Conservation (phyloP, 2,113 vertebrate genomes). For the Eurystomus gularis region DNA sequence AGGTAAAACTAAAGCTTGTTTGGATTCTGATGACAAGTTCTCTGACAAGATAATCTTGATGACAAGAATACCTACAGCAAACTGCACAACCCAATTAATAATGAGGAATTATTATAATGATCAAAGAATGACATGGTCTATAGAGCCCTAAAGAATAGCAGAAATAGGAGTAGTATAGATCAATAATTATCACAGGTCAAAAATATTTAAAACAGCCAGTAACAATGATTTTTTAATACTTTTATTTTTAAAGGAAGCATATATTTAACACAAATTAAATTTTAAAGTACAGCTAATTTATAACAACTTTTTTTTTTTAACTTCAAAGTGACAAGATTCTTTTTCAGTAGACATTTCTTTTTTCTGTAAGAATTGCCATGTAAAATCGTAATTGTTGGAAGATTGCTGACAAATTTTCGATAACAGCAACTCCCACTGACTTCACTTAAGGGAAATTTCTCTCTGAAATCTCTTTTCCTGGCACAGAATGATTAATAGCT, state of each 20-base stretch:
- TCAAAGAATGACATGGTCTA: neutral
- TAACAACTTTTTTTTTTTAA: neutral
- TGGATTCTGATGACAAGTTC: neutral
- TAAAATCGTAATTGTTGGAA: slow-evolving; percentile 15
- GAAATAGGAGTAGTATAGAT: neutral
- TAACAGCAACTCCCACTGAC: slow-evolving; percentile 1
- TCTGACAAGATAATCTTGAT: neutral
- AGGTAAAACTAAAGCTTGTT: neutral
- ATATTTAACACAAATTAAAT: neutral
- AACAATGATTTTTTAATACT: neutral
- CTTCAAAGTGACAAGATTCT: neutral
- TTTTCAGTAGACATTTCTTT: neutral
- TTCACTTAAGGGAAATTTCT: slow-evolving; percentile 48
- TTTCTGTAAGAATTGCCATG: neutral
- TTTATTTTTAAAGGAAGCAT: neutral
- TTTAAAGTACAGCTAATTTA: neutral
- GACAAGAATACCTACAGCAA: neutral
- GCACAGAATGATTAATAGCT: slow-evolving; percentile 41
- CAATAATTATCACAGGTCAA: neutral
- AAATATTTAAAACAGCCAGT: neutral
- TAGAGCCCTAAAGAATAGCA: neutral
- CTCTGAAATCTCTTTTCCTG: slow-evolving; percentile 27
- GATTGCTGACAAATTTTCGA: slow-evolving; percentile 33
- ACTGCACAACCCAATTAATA: neutral
- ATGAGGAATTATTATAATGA: neutral